Base-by-base conservation (phyloP, 2,888 invertebrate genomes). In the Coenonympha glycerion region DNA sequence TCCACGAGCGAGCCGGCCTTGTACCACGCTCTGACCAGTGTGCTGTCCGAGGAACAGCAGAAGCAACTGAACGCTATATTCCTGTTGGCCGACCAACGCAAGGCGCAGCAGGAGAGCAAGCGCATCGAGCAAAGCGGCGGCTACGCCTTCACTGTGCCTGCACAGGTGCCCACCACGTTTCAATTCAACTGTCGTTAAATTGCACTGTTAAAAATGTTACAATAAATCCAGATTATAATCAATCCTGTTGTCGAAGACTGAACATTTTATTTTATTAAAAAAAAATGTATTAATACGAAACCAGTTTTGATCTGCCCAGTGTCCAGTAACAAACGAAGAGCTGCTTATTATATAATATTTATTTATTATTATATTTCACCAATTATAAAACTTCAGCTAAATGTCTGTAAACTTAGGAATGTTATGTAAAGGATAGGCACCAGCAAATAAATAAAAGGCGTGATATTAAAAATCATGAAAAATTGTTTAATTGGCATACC, bases 71-170 rank as follows among this genome's bases (percentile, higher is more conserved):
- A 93, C 68, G 95, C 96, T 61, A 92, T 98, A 34, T 93, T 96
- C 62, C 90, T 95, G 44, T 89, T 96, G 41, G 97, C 98, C 8
- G 97, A 97, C 74, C 97, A 97, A 75, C 91, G 97, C 59, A 94
- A 94, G 72, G 98, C 97, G 47, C 97, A 96, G 57, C 92, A 94
- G 65, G 97, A 97, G 87, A 95, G 94, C 74, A 97, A 96, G 88
- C 92, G 95, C 74, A 98, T 98, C 71, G 96, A 97, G 79, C 95
- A 96, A 80, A 94, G 95, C 77, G 98, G 98, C 70, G 98, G 85
- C 31, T 87, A 87, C 58, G 79, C 80, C 9, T 87, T 87, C 69
- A 86, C 84, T n/a, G 86, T 87, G 53, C 95, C 96, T 66, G 95
- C 95, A 72, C 92, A 94, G 69, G 95, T 98, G 62, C 98, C 98